Conservation (phyloP, 2,797 vertebrate species). For the Anas georgica region DNA sequence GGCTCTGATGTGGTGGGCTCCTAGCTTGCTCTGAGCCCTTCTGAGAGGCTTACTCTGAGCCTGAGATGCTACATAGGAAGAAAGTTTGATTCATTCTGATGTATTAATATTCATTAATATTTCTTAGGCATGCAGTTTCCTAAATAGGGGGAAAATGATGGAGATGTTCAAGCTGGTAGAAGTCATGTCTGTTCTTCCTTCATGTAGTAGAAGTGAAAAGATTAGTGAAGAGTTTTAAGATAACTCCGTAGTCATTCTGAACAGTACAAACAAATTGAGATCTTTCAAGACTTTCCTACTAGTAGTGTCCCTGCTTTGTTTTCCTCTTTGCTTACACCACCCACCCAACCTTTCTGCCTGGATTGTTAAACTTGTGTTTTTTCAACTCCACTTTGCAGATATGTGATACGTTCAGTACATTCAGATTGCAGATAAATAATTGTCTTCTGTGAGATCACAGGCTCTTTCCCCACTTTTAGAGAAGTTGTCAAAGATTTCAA, state of each 20-base stretch:
- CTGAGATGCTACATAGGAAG: constrained; percentile 20
- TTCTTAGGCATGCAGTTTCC: neutral
- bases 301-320: neutral
- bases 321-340: neutral
- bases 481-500: neutral
- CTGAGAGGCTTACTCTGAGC: constrained; percentile 13
- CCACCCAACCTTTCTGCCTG: neutral
- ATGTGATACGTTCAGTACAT: fast-evolving
- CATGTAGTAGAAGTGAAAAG: neutral
- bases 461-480: neutral
- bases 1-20: neutral
- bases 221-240: neutral
- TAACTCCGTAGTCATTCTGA: neutral
- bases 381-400: neutral
- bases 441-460: neutral
- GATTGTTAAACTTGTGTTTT: neutral
- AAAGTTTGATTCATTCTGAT: constrained; percentile 50
- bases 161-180: neutral
- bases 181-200: neutral
- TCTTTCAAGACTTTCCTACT: neutral
- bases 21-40: neutral
- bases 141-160: neutral
- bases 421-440: neutral
- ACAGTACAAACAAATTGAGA: neutral
- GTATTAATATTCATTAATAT: neutral